These are phyloP conservation scores for Endotricha flammealis DNA, from an alignment of 2,888 invertebrate species.

Conservation along the genomic window DNA sequence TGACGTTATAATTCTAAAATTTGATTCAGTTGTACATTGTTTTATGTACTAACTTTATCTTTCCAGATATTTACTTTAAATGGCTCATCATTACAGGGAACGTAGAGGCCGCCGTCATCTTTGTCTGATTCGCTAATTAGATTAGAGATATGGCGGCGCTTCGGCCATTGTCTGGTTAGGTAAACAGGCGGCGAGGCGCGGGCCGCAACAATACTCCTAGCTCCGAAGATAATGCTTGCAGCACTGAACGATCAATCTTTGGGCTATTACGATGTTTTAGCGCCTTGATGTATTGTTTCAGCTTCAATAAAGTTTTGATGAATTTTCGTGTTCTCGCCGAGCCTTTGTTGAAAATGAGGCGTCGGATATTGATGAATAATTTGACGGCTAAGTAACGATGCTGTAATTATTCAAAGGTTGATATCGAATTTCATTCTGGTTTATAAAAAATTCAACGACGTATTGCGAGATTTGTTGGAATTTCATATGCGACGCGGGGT, in stretches of 20 bases:
- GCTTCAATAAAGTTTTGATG: constrained; percentile 77
- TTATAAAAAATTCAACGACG: constrained; percentile 16
- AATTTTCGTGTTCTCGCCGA: constrained; percentile 66
- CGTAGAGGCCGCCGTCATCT: constrained; percentile 15
- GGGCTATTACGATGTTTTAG: constrained; percentile 74
- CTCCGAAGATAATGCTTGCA: constrained; percentile 55
- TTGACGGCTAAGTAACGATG: constrained; percentile 56
- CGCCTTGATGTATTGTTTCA: constrained; percentile 76
- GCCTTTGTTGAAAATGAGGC: constrained; percentile 65
- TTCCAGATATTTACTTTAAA: no score
- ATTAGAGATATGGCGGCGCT: constrained; percentile 42
- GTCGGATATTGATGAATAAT: constrained; percentile 71
- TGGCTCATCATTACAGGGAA: neutral
- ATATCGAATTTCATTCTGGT: constrained; percentile 32
- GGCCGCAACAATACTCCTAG: constrained; percentile 46
- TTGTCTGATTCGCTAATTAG: constrained; percentile 39
- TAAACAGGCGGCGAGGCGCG: constrained; percentile 33
- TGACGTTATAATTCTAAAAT: no score
- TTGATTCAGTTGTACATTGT: no score
- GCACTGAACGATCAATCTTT: constrained; percentile 70
- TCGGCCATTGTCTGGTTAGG: constrained; percentile 45
- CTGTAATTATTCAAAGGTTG: constrained; percentile 52
- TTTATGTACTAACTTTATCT: no score
- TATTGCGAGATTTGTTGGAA: constrained; percentile 1
- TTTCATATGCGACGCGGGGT: neutral